These are phyloP conservation scores for Drosophila macrospina DNA, from an alignment of 2,888 invertebrate species.

Conservation along the genomic window DNA sequence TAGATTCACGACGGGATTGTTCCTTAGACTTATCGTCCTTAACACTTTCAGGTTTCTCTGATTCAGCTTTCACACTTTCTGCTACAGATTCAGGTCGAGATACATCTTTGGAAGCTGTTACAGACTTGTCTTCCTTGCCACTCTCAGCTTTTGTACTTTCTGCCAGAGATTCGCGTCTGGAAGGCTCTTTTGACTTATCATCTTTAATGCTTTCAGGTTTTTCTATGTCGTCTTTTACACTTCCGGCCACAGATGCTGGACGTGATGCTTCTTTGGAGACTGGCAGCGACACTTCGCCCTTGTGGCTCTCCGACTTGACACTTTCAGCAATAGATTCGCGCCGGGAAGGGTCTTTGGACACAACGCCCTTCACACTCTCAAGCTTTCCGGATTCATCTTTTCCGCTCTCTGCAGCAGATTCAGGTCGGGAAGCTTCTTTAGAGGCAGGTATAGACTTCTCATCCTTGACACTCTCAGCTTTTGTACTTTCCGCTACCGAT, in stretches of 20 bases:
- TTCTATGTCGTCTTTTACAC: conserved; percentile 15
- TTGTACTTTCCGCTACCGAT: conserved; percentile 43
- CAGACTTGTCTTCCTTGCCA: conserved; percentile 21
- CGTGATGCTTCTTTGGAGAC: conserved; percentile 54
- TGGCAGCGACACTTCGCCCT: conserved; percentile 37
- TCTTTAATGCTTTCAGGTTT: conserved; percentile 30
- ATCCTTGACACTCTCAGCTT: conserved; percentile 28
- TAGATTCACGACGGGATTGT: conserved; percentile 32
- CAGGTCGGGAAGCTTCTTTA: conserved; percentile 48
- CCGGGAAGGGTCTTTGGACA: conserved; percentile 28
- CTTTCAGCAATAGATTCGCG: conserved; percentile 34
- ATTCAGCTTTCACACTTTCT: background rate
- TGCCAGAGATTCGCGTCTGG: conserved; percentile 19
- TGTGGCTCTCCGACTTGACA: conserved; percentile 33
- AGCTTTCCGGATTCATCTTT: conserved; percentile 35
- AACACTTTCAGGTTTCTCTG: conserved; percentile 4
- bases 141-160: conserved; percentile 39
- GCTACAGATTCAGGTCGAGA: conserved; percentile 26
- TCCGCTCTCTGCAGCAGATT: conserved; percentile 38
- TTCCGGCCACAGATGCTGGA: conserved; percentile 21
- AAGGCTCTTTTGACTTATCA: conserved; percentile 17
- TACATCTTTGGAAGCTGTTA: conserved; percentile 28
- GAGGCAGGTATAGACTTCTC: conserved; percentile 44
- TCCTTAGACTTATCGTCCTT: conserved; percentile 36
- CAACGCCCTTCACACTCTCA: conserved; percentile 30